Conservation (phyloP, 2,113 vertebrate genomes). For the Daboia siamensis region DNA sequence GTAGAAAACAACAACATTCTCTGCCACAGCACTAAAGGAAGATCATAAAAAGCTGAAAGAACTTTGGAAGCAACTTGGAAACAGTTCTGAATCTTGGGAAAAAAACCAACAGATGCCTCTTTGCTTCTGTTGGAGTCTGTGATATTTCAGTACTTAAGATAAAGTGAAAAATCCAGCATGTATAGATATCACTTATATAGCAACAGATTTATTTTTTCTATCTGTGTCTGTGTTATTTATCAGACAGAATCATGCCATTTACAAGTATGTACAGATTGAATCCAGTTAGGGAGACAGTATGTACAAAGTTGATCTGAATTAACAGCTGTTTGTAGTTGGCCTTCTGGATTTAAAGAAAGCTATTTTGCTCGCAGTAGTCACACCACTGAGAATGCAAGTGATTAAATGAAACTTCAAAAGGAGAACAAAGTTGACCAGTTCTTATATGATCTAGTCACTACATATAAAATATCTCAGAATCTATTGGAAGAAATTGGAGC, state of each 20-base stretch:
- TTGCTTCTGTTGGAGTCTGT: background rate
- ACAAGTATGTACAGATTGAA: background rate
- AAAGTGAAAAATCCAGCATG: background rate
- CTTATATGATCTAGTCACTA: background rate
- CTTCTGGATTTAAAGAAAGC: background rate
- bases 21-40: background rate
- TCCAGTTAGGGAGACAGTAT: background rate
- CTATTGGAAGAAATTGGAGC: background rate
- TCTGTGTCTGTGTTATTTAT: background rate
- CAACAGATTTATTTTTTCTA: background rate
- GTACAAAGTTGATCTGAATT: background rate
- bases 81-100: background rate
- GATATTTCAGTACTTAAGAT: background rate
- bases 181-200: background rate
- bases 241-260: background rate
- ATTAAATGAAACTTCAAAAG: background rate
- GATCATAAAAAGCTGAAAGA: background rate
- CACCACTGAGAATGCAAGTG: background rate
- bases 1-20: background rate
- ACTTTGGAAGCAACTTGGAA: background rate
- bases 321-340: background rate
- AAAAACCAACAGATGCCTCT: background rate
- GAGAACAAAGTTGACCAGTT: background rate
- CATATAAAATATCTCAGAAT: background rate
- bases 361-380: background rate